These are phyloP conservation scores for Caprella mutica DNA, from an alignment of 2,888 invertebrate genomes.

Conservation along the genomic window DNA sequence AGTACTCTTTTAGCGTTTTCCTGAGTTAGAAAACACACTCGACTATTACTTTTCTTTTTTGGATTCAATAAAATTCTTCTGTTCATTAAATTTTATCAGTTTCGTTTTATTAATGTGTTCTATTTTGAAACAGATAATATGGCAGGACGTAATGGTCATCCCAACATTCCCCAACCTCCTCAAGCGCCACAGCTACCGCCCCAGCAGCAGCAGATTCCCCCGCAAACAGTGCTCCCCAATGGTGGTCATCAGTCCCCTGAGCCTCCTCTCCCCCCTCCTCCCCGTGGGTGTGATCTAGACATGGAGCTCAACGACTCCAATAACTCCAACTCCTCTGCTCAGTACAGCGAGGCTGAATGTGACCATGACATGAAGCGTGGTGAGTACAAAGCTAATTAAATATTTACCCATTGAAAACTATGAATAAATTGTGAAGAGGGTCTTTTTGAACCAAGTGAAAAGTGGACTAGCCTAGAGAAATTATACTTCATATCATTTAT, in stretches of 20 bases:
- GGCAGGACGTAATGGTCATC: conserved; percentile 7
- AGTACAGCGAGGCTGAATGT: conserved; percentile 87
- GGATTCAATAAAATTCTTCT: neutral
- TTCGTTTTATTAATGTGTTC: neutral
- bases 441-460: neutral
- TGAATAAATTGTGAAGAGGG: neutral
- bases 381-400: neutral
- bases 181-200: neutral
- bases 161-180: neutral
- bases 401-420: neutral
- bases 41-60: neutral
- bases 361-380: conserved; percentile 52
- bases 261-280: conserved; percentile 48
- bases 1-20: conserved; percentile 7
- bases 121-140: neutral
- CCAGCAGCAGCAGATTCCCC: neutral
- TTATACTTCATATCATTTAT: too few species aligned
- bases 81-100: neutral
- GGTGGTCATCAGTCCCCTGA: conserved; percentile 44
- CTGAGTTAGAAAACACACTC: too few species aligned
- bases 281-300: conserved; percentile 54
- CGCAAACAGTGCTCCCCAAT: neutral
- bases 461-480: neutral
- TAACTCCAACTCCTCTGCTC: conserved; percentile 59
- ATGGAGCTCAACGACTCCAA: conserved; percentile 47